Base-by-base conservation (phyloP, 2,113 vertebrate species). In the Caranx ignobilis region DNA sequence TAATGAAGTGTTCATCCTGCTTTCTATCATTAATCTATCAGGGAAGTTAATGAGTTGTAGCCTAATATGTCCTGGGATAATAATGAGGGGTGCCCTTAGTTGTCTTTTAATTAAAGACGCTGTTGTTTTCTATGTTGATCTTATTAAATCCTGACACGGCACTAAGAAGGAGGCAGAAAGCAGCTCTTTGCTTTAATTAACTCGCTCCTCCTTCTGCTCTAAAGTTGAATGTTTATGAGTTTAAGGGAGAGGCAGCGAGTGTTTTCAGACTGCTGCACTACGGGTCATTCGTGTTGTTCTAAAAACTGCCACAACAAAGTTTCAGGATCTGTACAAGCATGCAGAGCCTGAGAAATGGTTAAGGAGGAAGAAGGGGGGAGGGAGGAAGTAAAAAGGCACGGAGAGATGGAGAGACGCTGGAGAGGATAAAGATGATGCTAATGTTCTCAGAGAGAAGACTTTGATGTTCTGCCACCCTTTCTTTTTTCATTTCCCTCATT, bases 171-270 rank as follows among this genome's bases (percentile, higher is more conserved):
- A 67, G 37, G 83, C 31, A 47, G 45, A 80, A 48, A 87, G 71
- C 7, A 68, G 59, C 75, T 71, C 67, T 55, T 60, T 75, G 83
- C 47, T 84, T 89, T 90, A 90, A 86, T 91, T 57, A 89, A 88
- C 76, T 35, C 21, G 1, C 75, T 85, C 85, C 65, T 85, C 65
- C 71, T 69, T 9, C 19, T 74, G 9, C 69, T 82, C 57, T 15
- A 10, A 21, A 62, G 18, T 12, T 56, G 31, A 59, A n/a, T 80
- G 57, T 86, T 67, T 41, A 67, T 70, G 35, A 82, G 64, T 31
- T 37, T 41, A 18, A 62, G 56, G 61, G 26, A 76, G 47, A 11
- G 16, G 26, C 65, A 55, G 31, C 48, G 13, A 21, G 56, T 52
- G 61, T 70, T 79, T 65, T 75, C 67, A 75, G 9, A 63, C n/a